These are phyloP conservation scores for Sinelater perroti DNA, from an alignment of 2,888 invertebrate species.

Conservation along the genomic window DNA sequence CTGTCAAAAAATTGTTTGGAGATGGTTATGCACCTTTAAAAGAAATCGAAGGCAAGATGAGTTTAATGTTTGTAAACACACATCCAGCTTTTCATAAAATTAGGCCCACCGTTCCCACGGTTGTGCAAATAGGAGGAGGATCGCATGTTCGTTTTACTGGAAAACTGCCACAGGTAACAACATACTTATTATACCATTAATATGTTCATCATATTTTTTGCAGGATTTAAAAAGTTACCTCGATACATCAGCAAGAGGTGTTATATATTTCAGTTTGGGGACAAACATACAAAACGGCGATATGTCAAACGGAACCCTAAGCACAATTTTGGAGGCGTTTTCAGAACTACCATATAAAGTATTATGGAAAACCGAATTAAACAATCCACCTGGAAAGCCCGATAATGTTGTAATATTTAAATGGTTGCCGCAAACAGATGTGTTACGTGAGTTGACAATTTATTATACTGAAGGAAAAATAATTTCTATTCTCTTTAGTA, in stretches of 20 bases:
- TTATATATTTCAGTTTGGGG: constrained; percentile 60
- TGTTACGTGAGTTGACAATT: constrained; percentile 55
- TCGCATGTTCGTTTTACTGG: constrained; percentile 41
- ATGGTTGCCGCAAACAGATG: constrained; percentile 60
- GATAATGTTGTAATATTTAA: constrained; percentile 57
- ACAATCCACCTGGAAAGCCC: constrained; percentile 49
- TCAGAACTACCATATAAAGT: constrained; percentile 58
- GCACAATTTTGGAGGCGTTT: constrained; percentile 54
- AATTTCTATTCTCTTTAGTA: no score
- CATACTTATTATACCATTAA: not conserved
- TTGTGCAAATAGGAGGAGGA: constrained; percentile 52
- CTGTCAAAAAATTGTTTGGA: constrained; percentile 50
- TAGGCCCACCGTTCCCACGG: constrained; percentile 52
- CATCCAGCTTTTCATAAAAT: constrained; percentile 52
- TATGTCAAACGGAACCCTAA: constrained; percentile 50
- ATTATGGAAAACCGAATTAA: constrained; percentile 61
- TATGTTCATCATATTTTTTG: no score
- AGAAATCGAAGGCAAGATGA: constrained; percentile 49
- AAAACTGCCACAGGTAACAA: not conserved
- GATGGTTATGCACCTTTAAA: constrained; percentile 44
- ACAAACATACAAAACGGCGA: constrained; percentile 55
- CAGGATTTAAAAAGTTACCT: constrained; percentile 56
- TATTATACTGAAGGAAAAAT: no score
- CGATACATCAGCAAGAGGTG: constrained; percentile 55
- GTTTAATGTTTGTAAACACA: constrained; percentile 52